A percentile compares a stretch with the other conserved stretches of the same genome.
These are phyloP conservation scores for fruit fly (Drosophila melanogaster) DNA, from an alignment of 1,140 invertebrate species.

Conservation along the genomic window DNA sequence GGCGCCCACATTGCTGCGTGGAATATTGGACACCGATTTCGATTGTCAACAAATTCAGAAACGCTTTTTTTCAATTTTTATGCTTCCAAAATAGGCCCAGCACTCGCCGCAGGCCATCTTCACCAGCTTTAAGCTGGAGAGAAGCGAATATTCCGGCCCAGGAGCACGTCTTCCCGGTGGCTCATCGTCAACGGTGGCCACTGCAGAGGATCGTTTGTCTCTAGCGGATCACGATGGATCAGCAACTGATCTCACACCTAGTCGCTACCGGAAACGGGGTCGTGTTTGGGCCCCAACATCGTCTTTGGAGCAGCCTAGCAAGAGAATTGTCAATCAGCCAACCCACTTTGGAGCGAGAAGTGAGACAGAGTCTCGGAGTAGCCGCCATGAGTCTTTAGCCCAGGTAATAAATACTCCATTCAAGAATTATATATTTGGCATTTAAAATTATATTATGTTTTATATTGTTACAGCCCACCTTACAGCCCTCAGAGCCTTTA, in stretches of 20 bases:
- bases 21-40: constrained; percentile 9
- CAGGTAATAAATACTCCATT: constrained; percentile 12
- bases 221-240: constrained; percentile 3
- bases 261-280: constrained; percentile 45
- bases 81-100: constrained; percentile 84
- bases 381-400: constrained; percentile 6
- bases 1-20: constrained; percentile 44
- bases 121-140: constrained; percentile 96
- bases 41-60: constrained; percentile 1
- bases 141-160: constrained; percentile 82
- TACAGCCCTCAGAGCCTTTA: background rate
- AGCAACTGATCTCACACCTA: constrained; percentile 59
- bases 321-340: background rate
- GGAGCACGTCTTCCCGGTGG: background rate
- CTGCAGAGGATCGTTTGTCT: constrained; percentile 9
- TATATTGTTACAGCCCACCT: constrained; percentile 19
- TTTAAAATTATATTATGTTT: background rate
- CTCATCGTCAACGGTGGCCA: background rate
- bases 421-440: background rate
- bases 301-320: constrained; percentile 1
- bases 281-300: constrained; percentile 35
- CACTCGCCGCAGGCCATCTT: constrained; percentile 95
- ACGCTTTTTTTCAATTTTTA: constrained; percentile 35
- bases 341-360: background rate
- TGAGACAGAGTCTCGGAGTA: constrained; percentile 2